Base-by-base conservation (phyloP, 2,113 vertebrate genomes). In the Dipodomys merriami region DNA sequence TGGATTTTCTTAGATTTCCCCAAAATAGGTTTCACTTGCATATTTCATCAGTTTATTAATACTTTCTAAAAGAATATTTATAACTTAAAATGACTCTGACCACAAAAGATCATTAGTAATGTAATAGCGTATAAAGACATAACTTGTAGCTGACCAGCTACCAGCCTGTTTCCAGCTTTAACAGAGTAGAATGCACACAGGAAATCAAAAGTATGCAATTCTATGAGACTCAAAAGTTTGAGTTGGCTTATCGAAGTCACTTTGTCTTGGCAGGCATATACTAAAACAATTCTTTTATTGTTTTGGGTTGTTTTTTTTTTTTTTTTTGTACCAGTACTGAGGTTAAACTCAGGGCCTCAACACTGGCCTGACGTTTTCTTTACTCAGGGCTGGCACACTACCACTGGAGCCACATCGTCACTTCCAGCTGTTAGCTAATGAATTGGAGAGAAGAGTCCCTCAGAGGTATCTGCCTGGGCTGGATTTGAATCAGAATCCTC, bases 21-120 rank as follows among this genome's bases (percentile, higher is more conserved):
- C 72, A 46, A 90, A 74, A 33, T 83, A 72, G 49, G 19, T 33
- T 83, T 88, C 39, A 39, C 30, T 80, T 87, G 90, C 53, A 68
- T 10, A 53, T 29, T 85, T 73, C 49, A 68, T n/a, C 29, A 35
- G 81, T 30, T 49, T 93, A 67, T 80, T 83, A 74, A n/a, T 68
- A 65, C 78, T 90, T 90, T 62, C 71, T 64, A 29, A 85, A 88
- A 84, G 25, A 79, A 76, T 83, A 92, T 67, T 35, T 92, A 64
- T 33, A n/a, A 78, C 5, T 22, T 83, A 69, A 91, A 78, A 60
- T 79, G 27, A 13, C 16, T 73, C 67, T 67, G 33, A 30, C 16
- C 53, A 35, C 77, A 91, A 87, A 80, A 82, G 83, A 62, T 22
- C 7, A 30, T 84, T 71, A 62, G 35, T 69, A 23, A 22, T 44